A percentile compares a stretch with the other conserved stretches of the same genome.
Evolutionary conservation across 2,888 invertebrate genomes (phyloP).

Genomic region (Drosophila birchii): DNA sequence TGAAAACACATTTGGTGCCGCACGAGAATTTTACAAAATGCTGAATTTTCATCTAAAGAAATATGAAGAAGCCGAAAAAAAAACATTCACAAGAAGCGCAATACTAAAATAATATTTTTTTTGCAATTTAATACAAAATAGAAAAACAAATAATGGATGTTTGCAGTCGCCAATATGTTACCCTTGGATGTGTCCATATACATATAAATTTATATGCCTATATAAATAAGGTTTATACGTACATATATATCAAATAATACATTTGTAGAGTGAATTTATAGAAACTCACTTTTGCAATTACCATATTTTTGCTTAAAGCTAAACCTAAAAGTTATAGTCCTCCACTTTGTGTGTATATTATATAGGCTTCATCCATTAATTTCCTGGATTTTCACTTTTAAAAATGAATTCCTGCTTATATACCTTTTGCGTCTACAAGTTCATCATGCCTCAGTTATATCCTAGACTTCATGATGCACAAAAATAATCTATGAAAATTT

Average conservation of each 20-base stretch:
- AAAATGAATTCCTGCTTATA: background rate
- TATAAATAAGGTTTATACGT: background rate
- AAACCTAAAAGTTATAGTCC: too few relatives aligned
- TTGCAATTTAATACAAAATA: conserved; percentile 44
- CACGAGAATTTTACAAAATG: background rate
- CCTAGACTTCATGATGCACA: conserved; percentile 13
- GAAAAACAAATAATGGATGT: conserved; percentile 1
- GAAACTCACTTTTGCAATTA: background rate
- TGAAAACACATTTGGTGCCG: conserved; percentile 24
- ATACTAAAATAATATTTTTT: conserved; percentile 62
- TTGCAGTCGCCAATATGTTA: background rate
- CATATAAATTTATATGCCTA: too few relatives aligned
- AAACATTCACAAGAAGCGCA: conserved; percentile 6
- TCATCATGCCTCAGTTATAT: background rate
- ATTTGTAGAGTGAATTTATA: background rate
- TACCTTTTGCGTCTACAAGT: background rate
- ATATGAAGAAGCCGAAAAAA: background rate
- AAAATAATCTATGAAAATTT: conserved; percentile 61
- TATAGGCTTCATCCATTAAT: background rate
- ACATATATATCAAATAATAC: background rate
- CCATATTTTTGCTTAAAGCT: background rate
- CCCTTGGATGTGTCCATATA: background rate
- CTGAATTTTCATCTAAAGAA: background rate
- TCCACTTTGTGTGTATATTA: background rate
- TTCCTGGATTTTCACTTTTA: background rate